Conservation (phyloP, 2,888 invertebrate genomes). For the Drosophila koepferae region DNA sequence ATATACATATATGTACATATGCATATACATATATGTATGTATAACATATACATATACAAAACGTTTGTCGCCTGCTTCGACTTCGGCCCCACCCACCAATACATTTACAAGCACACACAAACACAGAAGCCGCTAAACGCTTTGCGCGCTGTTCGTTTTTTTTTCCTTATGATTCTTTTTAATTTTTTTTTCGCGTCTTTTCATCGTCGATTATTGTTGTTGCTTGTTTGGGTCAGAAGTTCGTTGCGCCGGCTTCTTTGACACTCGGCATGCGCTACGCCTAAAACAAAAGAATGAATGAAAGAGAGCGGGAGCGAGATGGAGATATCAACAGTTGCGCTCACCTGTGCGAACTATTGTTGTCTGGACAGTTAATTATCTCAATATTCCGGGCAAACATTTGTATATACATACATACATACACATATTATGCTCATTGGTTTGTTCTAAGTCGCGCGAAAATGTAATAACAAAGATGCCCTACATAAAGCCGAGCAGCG, state of each 20-base stretch:
- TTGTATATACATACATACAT: neutral
- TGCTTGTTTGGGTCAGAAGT: slow-evolving; percentile 75
- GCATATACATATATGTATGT: neutral
- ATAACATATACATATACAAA: neutral
- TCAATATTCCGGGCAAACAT: no score
- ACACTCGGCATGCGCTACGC: slow-evolving; percentile 47
- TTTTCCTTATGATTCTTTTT: slow-evolving; percentile 42
- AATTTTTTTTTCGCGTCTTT: slow-evolving; percentile 68
- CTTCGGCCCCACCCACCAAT: slow-evolving; percentile 48
- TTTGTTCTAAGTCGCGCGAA: neutral
- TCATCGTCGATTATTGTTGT: slow-evolving; percentile 60
- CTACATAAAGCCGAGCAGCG: slow-evolving; percentile 27
- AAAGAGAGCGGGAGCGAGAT: neutral
- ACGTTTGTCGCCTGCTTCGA: slow-evolving; percentile 24
- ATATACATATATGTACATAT: neutral
- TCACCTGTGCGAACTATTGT: slow-evolving; percentile 27
- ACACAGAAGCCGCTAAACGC: slow-evolving; percentile 33
- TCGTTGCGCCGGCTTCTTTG: slow-evolving; percentile 53
- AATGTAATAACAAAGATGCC: slow-evolving; percentile 31
- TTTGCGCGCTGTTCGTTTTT: slow-evolving; percentile 45
- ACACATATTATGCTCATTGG: neutral
- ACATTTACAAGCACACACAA: slow-evolving; percentile 3
- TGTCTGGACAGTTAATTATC: slow-evolving; percentile 1
- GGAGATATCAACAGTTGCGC: slow-evolving; percentile 39
- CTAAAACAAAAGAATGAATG: neutral